Evolutionary conservation across 1,140 invertebrate genomes (phyloP).

Genomic region (Procambarus clarkii): DNA sequence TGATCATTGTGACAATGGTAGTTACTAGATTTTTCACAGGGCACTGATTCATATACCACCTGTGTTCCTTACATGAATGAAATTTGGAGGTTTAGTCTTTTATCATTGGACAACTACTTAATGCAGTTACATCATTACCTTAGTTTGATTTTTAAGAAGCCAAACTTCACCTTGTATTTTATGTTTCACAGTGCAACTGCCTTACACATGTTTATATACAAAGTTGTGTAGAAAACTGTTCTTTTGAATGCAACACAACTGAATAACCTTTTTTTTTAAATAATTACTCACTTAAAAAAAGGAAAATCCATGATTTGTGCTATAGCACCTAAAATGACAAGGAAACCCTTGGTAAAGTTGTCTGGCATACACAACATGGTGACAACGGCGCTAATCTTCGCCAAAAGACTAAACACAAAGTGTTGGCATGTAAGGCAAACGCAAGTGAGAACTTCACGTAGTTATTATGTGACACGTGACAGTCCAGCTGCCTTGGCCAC

Average conservation of each 20-base stretch:
- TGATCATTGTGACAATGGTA: slow-evolving; percentile 64
- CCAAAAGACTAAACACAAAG: slow-evolving; percentile 69
- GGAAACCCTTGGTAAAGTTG: slow-evolving; percentile 70
- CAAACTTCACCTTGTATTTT: slow-evolving; percentile 69
- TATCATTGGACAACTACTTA: slow-evolving; percentile 65
- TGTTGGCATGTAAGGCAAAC: slow-evolving; percentile 69
- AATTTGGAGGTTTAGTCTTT: slow-evolving; percentile 70
- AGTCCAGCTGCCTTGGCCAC: slow-evolving; percentile 65
- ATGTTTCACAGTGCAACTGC: slow-evolving; percentile 71
- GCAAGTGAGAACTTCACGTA: slow-evolving; percentile 69
- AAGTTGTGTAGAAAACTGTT: slow-evolving; percentile 70
- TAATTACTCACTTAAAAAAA: slow-evolving; percentile 49
- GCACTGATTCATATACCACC: slow-evolving; percentile 45
- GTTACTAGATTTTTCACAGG: slow-evolving; percentile 64
- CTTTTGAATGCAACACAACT: slow-evolving; percentile 70
- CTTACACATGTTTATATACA: slow-evolving; percentile 70
- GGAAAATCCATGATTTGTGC: slow-evolving; percentile 69
- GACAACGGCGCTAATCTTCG: slow-evolving; percentile 54
- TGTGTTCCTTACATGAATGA: slow-evolving; percentile 64
- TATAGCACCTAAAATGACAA: slow-evolving; percentile 70
- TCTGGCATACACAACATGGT: slow-evolving; percentile 60
- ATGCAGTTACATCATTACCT: slow-evolving; percentile 69
- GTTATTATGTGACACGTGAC: slow-evolving; percentile 70
- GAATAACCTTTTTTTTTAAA: slow-evolving; percentile 46
- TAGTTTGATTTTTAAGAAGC: slow-evolving; percentile 69